Evolutionary conservation across 2,113 vertebrate species (phyloP), one percentile per base, ranked within the genome.

Genomic region (Sander vitreus): DNA sequence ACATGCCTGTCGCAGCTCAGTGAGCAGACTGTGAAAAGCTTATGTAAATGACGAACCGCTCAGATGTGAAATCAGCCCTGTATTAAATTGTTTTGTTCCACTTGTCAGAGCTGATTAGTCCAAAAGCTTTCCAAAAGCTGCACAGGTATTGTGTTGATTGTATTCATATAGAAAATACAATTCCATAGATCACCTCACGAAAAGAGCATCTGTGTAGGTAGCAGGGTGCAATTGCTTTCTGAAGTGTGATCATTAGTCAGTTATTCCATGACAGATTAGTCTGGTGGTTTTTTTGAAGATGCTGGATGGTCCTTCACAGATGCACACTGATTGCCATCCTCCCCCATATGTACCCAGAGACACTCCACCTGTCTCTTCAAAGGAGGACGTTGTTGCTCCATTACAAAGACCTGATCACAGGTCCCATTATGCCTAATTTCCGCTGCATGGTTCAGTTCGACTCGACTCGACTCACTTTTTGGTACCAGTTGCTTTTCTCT

Each of bases 31-130:
- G 91, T 94, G 93, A 89, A 94, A 88, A 94, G 92, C 92, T 94
- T 94, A 94, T 94, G 94, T 93, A 94, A 94, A 94, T 93, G 93
- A 91, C 85, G 81, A 89, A 72, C 82, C 63, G 89, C 93, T 94
- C 93, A 92, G 91, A 94, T 94, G 91, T 89, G 92, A 93, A 94
- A 94, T 94, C 94, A 93, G 91, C 90, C 91, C 93, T 93, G 91
- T 94, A 94, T 94, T 94, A 94, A 93, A 94, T 94, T 91, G 92
- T 94, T 93, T 92, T 93, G 92, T 94, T 94, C 94, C 94, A 94
- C 93, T 91, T 94, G 93, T 94, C 94, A 94, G 94, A 94, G 85
- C 86, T 93, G 93, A 94, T 94, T 94, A 94, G 93, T 90, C 90
- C 85, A 65, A 88, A 93, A 86, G 87, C 88, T 87, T 86, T 91